Evolutionary conservation across 1,140 invertebrate species (phyloP).

Genomic region (Tyrophagus putrescentiae): DNA sequence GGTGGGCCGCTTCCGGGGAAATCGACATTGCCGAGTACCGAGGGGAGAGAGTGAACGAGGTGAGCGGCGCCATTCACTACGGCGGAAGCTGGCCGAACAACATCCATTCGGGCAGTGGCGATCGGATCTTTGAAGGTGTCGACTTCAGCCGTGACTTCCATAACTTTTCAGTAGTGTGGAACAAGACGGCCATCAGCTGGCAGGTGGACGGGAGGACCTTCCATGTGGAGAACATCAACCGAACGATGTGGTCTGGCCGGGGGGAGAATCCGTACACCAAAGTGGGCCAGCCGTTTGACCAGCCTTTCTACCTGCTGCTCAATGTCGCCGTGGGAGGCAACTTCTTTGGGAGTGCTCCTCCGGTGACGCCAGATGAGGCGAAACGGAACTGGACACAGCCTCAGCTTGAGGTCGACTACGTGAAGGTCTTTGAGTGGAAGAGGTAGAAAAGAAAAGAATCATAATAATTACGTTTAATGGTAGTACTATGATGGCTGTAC

Average conservation of each 20-base stretch:
- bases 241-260: conserved; percentile 13
- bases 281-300: conserved; percentile 21
- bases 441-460: no score
- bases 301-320: conserved; percentile 28
- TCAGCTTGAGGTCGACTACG: conserved; percentile 22
- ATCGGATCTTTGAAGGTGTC: neutral
- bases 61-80: no score
- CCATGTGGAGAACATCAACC: neutral
- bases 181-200: conserved; percentile 29
- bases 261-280: conserved; percentile 6
- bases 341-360: conserved; percentile 26
- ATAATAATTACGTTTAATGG: no score
- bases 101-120: conserved; percentile 3
- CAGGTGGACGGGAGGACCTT: conserved; percentile 10
- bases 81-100: no score
- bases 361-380: conserved; percentile 10
- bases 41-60: no score
- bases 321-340: conserved; percentile 31
- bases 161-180: conserved; percentile 31
- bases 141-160: conserved; percentile 29
- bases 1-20: neutral
- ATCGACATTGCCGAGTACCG: no score
- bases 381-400: neutral
- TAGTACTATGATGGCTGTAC: no score
- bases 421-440: conserved; percentile 21